phyloP scores from a whole-genome alignment of 2,113 vertebrate genomes.

The Phainopepla nitens region DNA sequence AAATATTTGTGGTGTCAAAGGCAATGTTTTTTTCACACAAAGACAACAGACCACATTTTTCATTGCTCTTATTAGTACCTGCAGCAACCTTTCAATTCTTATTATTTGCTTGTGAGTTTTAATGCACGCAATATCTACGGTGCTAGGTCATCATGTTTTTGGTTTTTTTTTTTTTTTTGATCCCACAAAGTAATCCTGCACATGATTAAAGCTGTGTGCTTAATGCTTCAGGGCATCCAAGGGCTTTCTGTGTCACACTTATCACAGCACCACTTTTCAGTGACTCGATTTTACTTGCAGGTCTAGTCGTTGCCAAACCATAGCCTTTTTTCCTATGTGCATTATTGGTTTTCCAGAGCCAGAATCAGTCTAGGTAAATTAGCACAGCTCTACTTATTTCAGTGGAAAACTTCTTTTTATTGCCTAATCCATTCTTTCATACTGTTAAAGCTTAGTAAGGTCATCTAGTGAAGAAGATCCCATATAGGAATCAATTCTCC shows the following conservation, averaged over 20 bases:
- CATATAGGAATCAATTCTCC: neutral
- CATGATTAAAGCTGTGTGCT: neutral
- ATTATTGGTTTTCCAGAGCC: neutral
- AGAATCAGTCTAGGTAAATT: neutral
- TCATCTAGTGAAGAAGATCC: neutral
- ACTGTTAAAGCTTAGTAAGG: neutral
- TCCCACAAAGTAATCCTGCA: neutral
- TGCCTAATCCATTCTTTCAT: neutral
- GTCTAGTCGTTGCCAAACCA: neutral
- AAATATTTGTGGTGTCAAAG: slow-evolving; percentile 9
- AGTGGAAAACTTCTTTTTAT: neutral
- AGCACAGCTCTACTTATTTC: neutral
- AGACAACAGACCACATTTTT: neutral
- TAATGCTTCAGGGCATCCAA: neutral
- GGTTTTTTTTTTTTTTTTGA: neutral
- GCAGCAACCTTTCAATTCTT: neutral
- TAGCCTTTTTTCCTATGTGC: neutral
- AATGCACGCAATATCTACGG: neutral
- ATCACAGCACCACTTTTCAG: neutral
- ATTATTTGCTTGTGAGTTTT: neutral
- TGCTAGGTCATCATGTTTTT: neutral
- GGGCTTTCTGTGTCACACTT: neutral
- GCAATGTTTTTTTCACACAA: neutral
- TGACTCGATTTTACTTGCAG: neutral
- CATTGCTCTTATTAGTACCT: neutral